Evolutionary conservation across 2,888 invertebrate genomes (phyloP), one percentile per base, ranked within the genome.

Genomic region (Sminthurinus aureus): DNA sequence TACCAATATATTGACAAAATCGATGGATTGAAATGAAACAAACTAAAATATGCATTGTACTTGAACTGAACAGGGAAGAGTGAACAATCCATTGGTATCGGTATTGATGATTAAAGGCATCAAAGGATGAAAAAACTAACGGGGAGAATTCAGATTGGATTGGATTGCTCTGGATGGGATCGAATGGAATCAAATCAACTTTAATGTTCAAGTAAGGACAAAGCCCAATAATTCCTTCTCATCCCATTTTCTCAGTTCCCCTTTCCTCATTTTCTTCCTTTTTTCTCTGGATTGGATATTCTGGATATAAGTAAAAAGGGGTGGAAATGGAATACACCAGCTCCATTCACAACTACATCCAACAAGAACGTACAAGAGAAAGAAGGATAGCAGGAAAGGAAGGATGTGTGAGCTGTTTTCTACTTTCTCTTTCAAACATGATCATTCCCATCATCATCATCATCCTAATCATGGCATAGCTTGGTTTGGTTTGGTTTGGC

Each of bases 71-170:
- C 58, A 58, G 2, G 2, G 58, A 13, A 18, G 15, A 15, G 2
- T 58, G 4, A 3, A 58, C 71, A 24, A 38, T 80, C 69, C 50
- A 22, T n/a, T 22, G 38, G 38, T 38, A 20, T 79, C 73, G 38
- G n/a, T 52, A 18, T 77, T 77, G 77, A 58, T 58, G 58, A 58
- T 58, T 58, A 58, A 58, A 58, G 58, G 13, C 2, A 58, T 58
- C 58, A 18, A 58, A 58, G 18, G 58, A 58, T 58, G 18, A 58
- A 18, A 38, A 38, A 38, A 38, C 3, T 4, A 38, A 1, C 6
- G 38, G 58, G 18, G 58, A 58, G 58, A 58, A 58, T 18, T 13
- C 6, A 6, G 38, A 38, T 38, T 6, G 38, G 38, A 38, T 38
- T 6, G 38, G 6, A 1, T 38, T 6, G 38, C 1, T 4, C 38